A percentile compares a stretch with the other conserved stretches of the same genome.
Evolutionary conservation across 2,797 vertebrate species (phyloP).

Genomic region (Urophycis tenuis): DNA sequence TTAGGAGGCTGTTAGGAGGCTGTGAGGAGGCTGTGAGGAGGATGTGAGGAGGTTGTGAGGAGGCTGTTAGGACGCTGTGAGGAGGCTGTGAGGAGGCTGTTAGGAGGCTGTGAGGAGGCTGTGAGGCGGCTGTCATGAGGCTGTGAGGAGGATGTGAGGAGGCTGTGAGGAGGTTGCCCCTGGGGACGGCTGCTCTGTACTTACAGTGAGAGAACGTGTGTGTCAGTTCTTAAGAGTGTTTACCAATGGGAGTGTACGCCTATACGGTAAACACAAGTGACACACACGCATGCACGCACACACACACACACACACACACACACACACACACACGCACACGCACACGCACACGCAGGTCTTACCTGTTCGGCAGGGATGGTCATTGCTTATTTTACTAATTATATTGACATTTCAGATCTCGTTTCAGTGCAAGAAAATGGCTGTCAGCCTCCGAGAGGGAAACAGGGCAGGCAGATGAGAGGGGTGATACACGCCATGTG

Average conservation of each 20-base stretch:
- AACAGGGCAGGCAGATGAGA: background rate
- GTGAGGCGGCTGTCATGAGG: no score
- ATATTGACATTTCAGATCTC: background rate
- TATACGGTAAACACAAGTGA: conserved; percentile 59
- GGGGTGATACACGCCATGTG: no score
- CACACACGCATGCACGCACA: conserved; percentile 14
- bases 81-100: no score
- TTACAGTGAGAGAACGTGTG: conserved; percentile 20
- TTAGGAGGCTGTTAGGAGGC: no score
- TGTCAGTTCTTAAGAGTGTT: conserved; percentile 46
- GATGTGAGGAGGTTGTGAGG: no score
- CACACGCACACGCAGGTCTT: background rate
- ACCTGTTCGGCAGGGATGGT: background rate
- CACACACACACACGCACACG: background rate
- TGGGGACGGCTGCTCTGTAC: conserved; percentile 1
- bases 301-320: background rate
- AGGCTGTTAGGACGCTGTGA: no score
- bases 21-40: no score
- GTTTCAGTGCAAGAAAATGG: background rate
- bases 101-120: no score
- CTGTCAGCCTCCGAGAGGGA: background rate
- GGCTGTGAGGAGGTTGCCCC: no score
- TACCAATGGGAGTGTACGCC: conserved; percentile 59
- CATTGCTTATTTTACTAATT: background rate
- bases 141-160: no score